Evolutionary conservation across 2,888 invertebrate genomes (phyloP).

Genomic region (Choristoneura rosaceana): DNA sequence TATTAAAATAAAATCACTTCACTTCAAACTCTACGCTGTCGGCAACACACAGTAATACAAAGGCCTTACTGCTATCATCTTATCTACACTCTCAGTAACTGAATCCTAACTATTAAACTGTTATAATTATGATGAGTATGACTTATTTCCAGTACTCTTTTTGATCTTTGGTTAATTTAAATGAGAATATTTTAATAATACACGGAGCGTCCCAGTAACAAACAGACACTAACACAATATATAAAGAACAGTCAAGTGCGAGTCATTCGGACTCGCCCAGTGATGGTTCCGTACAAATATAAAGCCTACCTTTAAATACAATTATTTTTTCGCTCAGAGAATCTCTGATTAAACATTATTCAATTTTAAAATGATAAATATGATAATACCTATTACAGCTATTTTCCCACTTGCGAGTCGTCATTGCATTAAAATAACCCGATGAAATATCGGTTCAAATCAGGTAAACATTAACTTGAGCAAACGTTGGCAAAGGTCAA

Average conservation of each 20-base stretch:
- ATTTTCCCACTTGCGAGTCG: too few species aligned
- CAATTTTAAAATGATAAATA: too few species aligned
- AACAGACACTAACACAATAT: background rate
- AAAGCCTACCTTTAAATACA: too few species aligned
- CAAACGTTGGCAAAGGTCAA: background rate
- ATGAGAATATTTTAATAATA: slow-evolving; percentile 31
- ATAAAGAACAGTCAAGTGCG: too few species aligned
- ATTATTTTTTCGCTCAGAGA: too few species aligned
- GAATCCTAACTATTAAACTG: slow-evolving; percentile 22
- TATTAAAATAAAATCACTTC: background rate
- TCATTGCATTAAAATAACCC: background rate
- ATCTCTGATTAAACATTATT: background rate
- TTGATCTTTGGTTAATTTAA: slow-evolving; percentile 39
- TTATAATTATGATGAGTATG: slow-evolving; percentile 30
- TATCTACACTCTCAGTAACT: slow-evolving; percentile 11
- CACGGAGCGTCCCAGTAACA: background rate
- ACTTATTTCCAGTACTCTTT: slow-evolving; percentile 27
- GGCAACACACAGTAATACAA: slow-evolving; percentile 8
- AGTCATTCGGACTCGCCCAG: too few species aligned
- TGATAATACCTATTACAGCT: too few species aligned
- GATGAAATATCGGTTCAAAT: background rate
- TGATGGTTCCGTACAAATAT: too few species aligned
- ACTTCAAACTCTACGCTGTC: background rate
- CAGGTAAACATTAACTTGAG: background rate
- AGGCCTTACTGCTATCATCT: slow-evolving; percentile 11